Evolutionary conservation across 1,140 invertebrate genomes (phyloP).

Genomic region (Trypoxylus dichotomus): DNA sequence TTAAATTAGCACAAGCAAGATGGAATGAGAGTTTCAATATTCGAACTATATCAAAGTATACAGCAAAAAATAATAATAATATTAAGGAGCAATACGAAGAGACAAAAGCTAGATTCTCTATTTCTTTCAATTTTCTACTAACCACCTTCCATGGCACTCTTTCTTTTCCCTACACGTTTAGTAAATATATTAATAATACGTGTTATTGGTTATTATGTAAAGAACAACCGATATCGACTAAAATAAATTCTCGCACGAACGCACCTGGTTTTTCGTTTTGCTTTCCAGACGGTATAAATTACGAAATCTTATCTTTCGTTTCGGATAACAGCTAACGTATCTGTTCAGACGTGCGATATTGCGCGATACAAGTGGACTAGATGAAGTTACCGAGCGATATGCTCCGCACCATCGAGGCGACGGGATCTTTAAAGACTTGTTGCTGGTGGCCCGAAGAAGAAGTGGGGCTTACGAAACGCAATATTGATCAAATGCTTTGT

Average conservation of each 20-base stretch:
- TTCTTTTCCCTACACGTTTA: background rate
- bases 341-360: background rate
- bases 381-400: background rate
- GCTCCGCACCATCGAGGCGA: background rate
- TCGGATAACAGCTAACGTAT: background rate
- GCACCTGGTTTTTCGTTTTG: background rate
- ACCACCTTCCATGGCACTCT: background rate
- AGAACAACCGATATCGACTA: background rate
- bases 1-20: background rate
- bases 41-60: too few relatives aligned
- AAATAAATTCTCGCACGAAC: background rate
- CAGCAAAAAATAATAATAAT: too few relatives aligned
- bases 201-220: background rate
- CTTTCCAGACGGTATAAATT: background rate
- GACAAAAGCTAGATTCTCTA: background rate
- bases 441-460: background rate
- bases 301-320: background rate
- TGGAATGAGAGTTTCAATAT: background rate
- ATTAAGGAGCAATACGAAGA: background rate
- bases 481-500: constrained; percentile 11
- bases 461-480: constrained; percentile 7
- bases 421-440: constrained; percentile 21
- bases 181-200: background rate
- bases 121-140: background rate
- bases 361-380: background rate